These are phyloP conservation scores for Zelostemma sp. DNA, from an alignment of 1,140 invertebrate genomes.

Conservation along the genomic window DNA sequence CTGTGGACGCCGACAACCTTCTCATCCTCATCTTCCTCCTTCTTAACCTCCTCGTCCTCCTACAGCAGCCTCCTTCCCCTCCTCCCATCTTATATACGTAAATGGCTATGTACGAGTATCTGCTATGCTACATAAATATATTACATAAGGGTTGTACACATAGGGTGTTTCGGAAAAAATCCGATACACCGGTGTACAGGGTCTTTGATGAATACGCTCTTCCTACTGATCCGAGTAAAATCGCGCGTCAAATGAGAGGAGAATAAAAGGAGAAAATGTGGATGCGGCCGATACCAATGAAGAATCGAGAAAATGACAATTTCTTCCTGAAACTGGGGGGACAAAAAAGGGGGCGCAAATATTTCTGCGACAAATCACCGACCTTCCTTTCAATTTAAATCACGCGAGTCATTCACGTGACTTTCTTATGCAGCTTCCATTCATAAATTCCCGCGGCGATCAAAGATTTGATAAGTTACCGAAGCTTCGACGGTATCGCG, in stretches of 20 bases:
- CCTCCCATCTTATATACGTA: conserved; percentile 40
- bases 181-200: conserved; percentile 18
- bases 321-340: not conserved
- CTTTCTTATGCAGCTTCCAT: conserved; percentile 10
- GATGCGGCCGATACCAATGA: not conserved
- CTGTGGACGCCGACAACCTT: conserved; percentile 44
- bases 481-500: conserved; percentile 9
- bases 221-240: conserved; percentile 16
- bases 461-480: conserved; percentile 14
- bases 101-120: conserved; percentile 43
- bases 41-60: conserved; percentile 1
- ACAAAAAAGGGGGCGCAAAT: not conserved
- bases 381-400: conserved; percentile 12
- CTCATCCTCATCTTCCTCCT: conserved; percentile 24
- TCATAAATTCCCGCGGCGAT: conserved; percentile 14
- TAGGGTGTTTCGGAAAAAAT: conserved; percentile 39
- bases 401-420: conserved; percentile 12
- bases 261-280: not conserved
- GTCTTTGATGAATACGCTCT: conserved; percentile 19
- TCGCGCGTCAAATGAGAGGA: conserved; percentile 11
- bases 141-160: conserved; percentile 40
- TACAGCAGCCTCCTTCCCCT: not conserved
- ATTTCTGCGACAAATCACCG: conserved; percentile 2
- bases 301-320: not conserved
- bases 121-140: conserved; percentile 45